phyloP scores from a whole-genome alignment of 1,140 invertebrate species.

The Drosophila triauraria region DNA sequence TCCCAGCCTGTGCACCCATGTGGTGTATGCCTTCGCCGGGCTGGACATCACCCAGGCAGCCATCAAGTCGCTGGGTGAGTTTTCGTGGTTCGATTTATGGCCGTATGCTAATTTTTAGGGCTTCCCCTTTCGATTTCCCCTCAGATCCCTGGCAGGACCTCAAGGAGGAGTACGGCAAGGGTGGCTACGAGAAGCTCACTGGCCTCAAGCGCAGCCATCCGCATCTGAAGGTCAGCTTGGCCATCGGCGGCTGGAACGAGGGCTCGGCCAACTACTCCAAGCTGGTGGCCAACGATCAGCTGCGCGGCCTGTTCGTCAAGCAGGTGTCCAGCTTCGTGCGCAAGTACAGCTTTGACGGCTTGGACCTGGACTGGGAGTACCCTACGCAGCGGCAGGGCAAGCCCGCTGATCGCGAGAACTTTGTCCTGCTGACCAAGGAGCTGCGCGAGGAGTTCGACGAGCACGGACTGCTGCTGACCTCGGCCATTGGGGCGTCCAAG shows the following conservation, averaged over 20 bases:
- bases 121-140: slow-evolving; percentile 85
- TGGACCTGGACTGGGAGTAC: slow-evolving; percentile 94
- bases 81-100: slow-evolving; percentile 14
- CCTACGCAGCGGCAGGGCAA: slow-evolving; percentile 90
- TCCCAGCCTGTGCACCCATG: slow-evolving; percentile 93
- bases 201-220: slow-evolving; percentile 89
- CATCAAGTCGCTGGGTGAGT: slow-evolving; percentile 88
- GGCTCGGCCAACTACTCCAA: slow-evolving; percentile 92
- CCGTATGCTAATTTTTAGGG: slow-evolving; percentile 38
- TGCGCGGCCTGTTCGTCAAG: slow-evolving; percentile 87
- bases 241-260: slow-evolving; percentile 96
- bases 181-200: slow-evolving; percentile 89
- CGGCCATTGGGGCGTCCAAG: slow-evolving; percentile 91
- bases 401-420: slow-evolving; percentile 91
- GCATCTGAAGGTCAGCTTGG: slow-evolving; percentile 90
- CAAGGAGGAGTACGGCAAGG: slow-evolving; percentile 90
- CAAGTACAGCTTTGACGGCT: slow-evolving; percentile 91
- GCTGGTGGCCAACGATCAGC: slow-evolving; percentile 87
- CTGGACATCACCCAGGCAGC: slow-evolving; percentile 88
- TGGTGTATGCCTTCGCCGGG: slow-evolving; percentile 95
- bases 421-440: slow-evolving; percentile 90
- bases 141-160: slow-evolving; percentile 91
- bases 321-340: slow-evolving; percentile 76
- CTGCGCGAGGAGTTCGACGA: slow-evolving; percentile 87
- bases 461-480: slow-evolving; percentile 89